phyloP scores from a whole-genome alignment of 2,888 invertebrate species.

The Malthinus flaveolus region DNA sequence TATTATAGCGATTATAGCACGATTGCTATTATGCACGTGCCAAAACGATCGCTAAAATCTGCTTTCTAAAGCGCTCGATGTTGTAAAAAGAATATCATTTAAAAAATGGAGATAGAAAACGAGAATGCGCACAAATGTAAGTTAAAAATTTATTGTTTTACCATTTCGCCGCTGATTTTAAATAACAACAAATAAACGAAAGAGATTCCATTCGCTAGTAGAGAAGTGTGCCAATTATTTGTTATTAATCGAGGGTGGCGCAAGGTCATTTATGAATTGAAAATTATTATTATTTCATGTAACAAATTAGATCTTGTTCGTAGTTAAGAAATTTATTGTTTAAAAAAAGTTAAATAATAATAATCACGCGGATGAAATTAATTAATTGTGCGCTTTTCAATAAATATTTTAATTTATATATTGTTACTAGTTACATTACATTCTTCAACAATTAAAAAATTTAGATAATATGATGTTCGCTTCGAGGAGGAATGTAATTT shows the following conservation, averaged over 20 bases:
- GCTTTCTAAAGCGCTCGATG: conserved; percentile 17
- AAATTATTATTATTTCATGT: no score
- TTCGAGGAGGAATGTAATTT: no score
- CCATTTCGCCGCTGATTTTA: conserved; percentile 14
- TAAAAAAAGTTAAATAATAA: no score
- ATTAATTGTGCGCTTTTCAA: no score
- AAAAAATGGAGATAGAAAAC: conserved; percentile 13
- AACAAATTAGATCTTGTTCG: no score
- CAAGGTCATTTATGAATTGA: conserved; percentile 19
- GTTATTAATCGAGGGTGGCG: conserved; percentile 30
- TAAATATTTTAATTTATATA: no score
- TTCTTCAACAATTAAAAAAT: no score
- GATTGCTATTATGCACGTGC: conserved; percentile 20
- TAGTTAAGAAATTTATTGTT: no score
- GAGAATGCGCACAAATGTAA: conserved; percentile 9
- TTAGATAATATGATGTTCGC: no score
- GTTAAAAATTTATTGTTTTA: conserved; percentile 11
- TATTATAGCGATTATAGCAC: conserved; percentile 18
- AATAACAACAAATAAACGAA: conserved; percentile 11
- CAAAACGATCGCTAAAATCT: conserved; percentile 7
- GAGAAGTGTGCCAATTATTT: conserved; percentile 29
- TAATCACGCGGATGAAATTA: no score
- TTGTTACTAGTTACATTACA: no score
- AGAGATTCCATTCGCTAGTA: conserved; percentile 23
- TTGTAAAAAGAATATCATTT: conserved; percentile 1